phyloP scores from a whole-genome alignment of 2,888 invertebrate genomes.

The Parnassius apollo region DNA sequence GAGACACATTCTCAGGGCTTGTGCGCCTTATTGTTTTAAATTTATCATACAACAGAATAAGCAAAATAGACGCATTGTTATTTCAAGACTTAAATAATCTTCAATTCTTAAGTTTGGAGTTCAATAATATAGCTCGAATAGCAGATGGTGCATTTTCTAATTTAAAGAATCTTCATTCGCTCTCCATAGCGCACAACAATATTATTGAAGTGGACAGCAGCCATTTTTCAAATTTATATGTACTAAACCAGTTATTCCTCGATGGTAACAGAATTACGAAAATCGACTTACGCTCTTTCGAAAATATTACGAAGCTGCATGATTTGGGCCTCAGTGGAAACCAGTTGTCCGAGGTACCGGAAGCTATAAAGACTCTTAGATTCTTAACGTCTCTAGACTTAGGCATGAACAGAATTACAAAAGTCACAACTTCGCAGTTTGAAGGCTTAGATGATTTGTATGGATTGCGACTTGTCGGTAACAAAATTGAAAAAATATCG shows the following conservation, averaged over 20 bases:
- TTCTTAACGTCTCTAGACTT: conserved; percentile 89
- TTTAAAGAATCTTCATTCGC: conserved; percentile 88
- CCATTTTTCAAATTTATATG: conserved; percentile 87
- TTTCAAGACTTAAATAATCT: conserved; percentile 88
- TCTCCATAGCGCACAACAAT: conserved; percentile 87
- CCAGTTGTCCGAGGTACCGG: conserved; percentile 85
- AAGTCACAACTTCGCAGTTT: conserved; percentile 86
- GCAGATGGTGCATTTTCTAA: conserved; percentile 88
- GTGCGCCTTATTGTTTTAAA: conserved; percentile 88
- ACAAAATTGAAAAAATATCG: conserved; percentile 88
- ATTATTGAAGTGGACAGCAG: conserved; percentile 85
- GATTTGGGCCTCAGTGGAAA: conserved; percentile 89
- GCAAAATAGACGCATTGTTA: conserved; percentile 85
- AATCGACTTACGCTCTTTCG: conserved; percentile 86
- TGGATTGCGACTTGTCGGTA: conserved; percentile 89
- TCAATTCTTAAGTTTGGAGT: conserved; percentile 87
- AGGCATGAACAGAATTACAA: conserved; percentile 89
- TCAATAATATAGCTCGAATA: conserved; percentile 85
- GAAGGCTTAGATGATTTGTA: conserved; percentile 87
- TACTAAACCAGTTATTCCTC: conserved; percentile 86
- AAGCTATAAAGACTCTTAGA: conserved; percentile 85
- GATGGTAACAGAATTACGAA: conserved; percentile 87
- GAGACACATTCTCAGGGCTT: conserved; percentile 88
- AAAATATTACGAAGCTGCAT: conserved; percentile 88
- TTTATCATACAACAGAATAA: conserved; percentile 86